Percentiles rank a stretch among this genome's conserved stretches.
Conservation (phyloP, 2,888 invertebrate species). For the Boloria selene region DNA sequence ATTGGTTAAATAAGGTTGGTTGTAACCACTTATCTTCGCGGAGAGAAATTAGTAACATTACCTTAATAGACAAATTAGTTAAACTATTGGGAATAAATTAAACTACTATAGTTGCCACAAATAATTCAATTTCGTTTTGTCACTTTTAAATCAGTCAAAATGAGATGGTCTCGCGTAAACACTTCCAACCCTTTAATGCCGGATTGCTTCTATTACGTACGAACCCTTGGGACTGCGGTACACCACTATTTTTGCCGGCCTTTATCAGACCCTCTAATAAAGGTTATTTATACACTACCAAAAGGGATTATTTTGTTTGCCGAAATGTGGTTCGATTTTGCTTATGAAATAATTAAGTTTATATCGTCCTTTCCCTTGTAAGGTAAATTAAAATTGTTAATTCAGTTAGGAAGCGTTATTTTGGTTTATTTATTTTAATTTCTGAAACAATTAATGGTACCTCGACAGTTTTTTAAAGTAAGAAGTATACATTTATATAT, state of each 20-base stretch:
- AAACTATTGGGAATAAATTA: background rate
- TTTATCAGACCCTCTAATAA: conserved; percentile 45
- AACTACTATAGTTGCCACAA: background rate
- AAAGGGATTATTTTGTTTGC: conserved; percentile 21
- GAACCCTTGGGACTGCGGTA: conserved; percentile 41
- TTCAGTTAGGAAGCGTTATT: background rate
- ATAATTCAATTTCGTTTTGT: background rate
- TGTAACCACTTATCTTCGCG: too few relatives aligned
- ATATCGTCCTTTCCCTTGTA: conserved; percentile 6
- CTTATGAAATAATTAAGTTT: conserved; percentile 29
- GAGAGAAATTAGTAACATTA: too few relatives aligned
- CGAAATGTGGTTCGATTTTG: conserved; percentile 24
- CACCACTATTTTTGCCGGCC: conserved; percentile 46
- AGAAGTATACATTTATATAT: too few relatives aligned
- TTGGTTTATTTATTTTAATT: background rate
- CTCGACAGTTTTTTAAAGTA: too few relatives aligned
- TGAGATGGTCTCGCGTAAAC: conserved; percentile 32
- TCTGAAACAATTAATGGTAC: too few relatives aligned
- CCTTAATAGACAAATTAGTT: too few relatives aligned
- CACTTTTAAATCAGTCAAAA: conserved; percentile 6
- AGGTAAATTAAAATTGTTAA: conserved; percentile 6
- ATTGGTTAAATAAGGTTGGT: too few relatives aligned
- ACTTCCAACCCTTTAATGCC: conserved; percentile 41
- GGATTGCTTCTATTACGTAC: conserved; percentile 43
- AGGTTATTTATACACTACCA: conserved; percentile 43